Base-by-base conservation (phyloP, 1,140 invertebrate genomes). In the Rhopalosiphum padi region DNA sequence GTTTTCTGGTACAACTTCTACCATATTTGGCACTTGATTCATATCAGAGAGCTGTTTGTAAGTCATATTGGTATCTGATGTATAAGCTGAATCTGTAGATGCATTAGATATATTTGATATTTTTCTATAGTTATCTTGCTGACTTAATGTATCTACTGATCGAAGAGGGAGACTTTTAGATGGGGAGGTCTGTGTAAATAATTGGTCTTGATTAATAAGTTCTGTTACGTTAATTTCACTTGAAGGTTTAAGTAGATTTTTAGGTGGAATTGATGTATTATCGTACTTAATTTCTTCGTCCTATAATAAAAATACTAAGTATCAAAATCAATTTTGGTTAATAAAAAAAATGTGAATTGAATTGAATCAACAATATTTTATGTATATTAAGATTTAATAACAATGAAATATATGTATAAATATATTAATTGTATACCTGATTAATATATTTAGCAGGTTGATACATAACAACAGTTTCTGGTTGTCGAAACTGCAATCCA, bases 121-220 rank as follows among this genome's bases (percentile, higher is more conserved):
- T 86, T 94, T 94, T 55, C 94, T 93, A 46, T 94, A 82, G 60
- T 93, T 93, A 41, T 94, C 94, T 55, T 87, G 91, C 43, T 94
- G 93, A 83, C 60, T 88, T 51, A 94, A 55, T 43, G 91, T 53
- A 41, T 93, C 91, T n/a, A 93, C 91, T 53, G 91, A 53, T 55
- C 91, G n/a, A 93, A 93, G 77, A 43, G 91, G 91, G 55, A 93
- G 25, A 86, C 91, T 93, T 93, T 85, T 93, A 41, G 91, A 85
- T 41, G 91, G 91, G 0, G 91, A 93, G 1, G 25, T 85, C 5
- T 86, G 91, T 55, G 43, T 55, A 37, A 91, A 77, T 91, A 77
- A 82, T 53, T 86, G 91, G 37, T 93, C 91, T 86, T 93, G 91
- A 86, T 93, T 93, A 53, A 93, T 86, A 41, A 93, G 91, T 51